phyloP scores from a whole-genome alignment of 2,888 invertebrate species.

The Eupithecia inturbata region DNA sequence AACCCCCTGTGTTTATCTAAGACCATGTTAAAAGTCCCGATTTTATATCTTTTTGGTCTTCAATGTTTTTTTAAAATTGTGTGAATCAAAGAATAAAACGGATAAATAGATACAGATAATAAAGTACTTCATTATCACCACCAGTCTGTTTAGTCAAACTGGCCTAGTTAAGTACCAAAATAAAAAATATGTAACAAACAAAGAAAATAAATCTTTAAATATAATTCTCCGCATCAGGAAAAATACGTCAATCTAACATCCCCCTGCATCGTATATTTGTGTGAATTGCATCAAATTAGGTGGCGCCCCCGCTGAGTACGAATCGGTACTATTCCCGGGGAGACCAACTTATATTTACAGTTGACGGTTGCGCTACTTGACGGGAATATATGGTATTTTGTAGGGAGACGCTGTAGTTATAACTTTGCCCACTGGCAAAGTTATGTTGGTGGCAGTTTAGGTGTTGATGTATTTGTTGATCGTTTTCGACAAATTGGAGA shows the following conservation, averaged over 20 bases:
- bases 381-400: background rate
- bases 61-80: too few relatives aligned
- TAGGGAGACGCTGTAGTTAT: background rate
- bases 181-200: too few relatives aligned
- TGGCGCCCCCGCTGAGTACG: constrained; percentile 48
- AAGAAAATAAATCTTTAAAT: background rate
- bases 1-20: background rate
- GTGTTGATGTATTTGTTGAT: constrained; percentile 5
- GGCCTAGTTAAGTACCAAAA: too few relatives aligned
- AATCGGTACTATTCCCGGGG: constrained; percentile 38
- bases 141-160: background rate
- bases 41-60: too few relatives aligned
- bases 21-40: too few relatives aligned
- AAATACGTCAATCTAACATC: constrained; percentile 32
- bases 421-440: background rate
- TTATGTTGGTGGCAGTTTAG: background rate
- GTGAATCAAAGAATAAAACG: too few relatives aligned
- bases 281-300: constrained; percentile 52
- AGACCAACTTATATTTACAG: constrained; percentile 3
- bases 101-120: too few relatives aligned
- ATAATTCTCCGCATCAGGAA: constrained; percentile 6
- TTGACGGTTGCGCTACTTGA: background rate
- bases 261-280: constrained; percentile 49
- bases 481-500: constrained; percentile 11
- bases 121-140: background rate